Evolutionary conservation across 2,888 invertebrate genomes (phyloP).

Genomic region (Mythimna impura): DNA sequence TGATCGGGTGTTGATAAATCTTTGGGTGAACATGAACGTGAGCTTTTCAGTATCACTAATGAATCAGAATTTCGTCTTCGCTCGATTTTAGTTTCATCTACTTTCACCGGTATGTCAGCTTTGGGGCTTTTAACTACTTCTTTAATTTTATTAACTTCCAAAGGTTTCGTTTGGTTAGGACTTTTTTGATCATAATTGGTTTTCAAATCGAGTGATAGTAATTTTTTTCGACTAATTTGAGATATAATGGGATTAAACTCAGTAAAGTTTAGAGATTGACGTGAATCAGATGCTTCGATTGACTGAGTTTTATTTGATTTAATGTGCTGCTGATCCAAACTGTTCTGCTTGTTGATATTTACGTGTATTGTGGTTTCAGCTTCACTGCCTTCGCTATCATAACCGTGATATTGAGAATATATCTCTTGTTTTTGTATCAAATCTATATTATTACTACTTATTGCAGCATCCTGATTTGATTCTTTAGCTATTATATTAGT

Average conservation of each 20-base stretch:
- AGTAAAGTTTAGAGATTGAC: slow-evolving; percentile 34
- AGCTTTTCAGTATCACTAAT: slow-evolving; percentile 66
- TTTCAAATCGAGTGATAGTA: slow-evolving; percentile 80
- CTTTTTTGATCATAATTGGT: slow-evolving; percentile 71
- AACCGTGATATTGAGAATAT: slow-evolving; percentile 84
- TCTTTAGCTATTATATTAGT: slow-evolving; percentile 28
- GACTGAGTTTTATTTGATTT: slow-evolving; percentile 47
- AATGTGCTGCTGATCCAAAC: slow-evolving; percentile 64
- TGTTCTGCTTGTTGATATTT: slow-evolving; percentile 80
- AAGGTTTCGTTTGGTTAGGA: slow-evolving; percentile 58
- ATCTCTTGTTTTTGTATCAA: slow-evolving; percentile 61
- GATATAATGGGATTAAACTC: slow-evolving; percentile 30
- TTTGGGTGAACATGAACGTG: slow-evolving; percentile 57
- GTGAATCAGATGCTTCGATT: slow-evolving; percentile 43
- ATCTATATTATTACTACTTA: slow-evolving; percentile 24
- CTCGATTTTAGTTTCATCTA: slow-evolving; percentile 39
- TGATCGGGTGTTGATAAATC: slow-evolving; percentile 72
- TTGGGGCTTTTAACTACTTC: slow-evolving; percentile 44
- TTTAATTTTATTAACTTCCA: slow-evolving; percentile 59
- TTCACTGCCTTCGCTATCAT: slow-evolving; percentile 88
- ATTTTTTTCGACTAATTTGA: slow-evolving; percentile 72
- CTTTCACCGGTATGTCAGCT: slow-evolving; percentile 23
- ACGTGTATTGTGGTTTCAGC: slow-evolving; percentile 89
- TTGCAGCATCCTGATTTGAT: slow-evolving; percentile 12
- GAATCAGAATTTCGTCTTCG: slow-evolving; percentile 79